These are phyloP conservation scores for Bagarius yarrelli DNA, from an alignment of 2,113 vertebrate genomes.

Conservation along the genomic window DNA sequence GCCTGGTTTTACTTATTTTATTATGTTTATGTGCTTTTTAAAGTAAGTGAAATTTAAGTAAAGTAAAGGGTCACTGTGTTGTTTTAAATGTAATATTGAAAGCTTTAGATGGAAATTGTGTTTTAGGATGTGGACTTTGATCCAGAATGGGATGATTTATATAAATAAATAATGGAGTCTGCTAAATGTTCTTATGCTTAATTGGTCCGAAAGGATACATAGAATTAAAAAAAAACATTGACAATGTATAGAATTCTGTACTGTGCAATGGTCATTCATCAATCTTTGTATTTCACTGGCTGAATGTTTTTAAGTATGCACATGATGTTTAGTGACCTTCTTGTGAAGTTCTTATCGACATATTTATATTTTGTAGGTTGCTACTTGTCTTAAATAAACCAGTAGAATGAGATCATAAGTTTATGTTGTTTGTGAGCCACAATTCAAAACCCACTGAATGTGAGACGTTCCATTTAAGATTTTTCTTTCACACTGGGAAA, in stretches of 20 bases:
- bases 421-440: background rate
- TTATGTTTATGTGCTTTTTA: conserved; percentile 54
- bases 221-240: background rate
- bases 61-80: background rate
- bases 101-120: conserved; percentile 1
- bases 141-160: background rate
- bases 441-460: background rate
- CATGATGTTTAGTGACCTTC: conserved; percentile 11
- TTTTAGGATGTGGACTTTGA: conserved; percentile 30
- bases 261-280: background rate
- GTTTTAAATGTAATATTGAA: conserved; percentile 5
- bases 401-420: conserved; percentile 8
- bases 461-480: no score
- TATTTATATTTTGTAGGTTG: conserved; percentile 52
- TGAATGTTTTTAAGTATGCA: conserved; percentile 17
- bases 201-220: background rate
- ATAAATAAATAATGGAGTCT: conserved; percentile 14
- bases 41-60: background rate
- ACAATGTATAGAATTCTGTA: background rate
- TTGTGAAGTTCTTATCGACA: background rate
- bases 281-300: background rate
- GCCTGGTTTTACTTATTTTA: conserved; percentile 3
- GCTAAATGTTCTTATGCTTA: background rate
- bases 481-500: background rate
- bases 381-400: conserved; percentile 42